Evolutionary conservation across 2,797 vertebrate species (phyloP).

Genomic region (Sciurus vulgaris): DNA sequence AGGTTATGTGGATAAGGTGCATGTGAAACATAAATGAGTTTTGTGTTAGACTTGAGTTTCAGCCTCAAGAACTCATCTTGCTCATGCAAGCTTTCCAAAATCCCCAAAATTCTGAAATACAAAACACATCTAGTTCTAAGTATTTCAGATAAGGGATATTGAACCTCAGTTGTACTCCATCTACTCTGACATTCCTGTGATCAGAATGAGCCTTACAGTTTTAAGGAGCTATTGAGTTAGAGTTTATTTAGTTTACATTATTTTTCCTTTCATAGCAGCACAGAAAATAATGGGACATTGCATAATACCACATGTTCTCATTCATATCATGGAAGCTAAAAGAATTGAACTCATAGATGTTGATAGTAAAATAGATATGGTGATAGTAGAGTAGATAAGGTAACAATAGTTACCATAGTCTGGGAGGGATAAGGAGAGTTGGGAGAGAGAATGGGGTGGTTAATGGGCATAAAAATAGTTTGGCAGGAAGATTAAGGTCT

Average conservation of each 20-base stretch:
- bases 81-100: not conserved
- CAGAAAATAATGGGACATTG: not conserved
- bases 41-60: not conserved
- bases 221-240: not conserved
- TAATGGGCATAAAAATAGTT: not conserved
- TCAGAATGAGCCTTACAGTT: not conserved
- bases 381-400: too few species aligned
- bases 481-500: not conserved
- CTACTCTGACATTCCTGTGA: not conserved
- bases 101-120: not conserved
- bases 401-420: not conserved
- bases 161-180: not conserved
- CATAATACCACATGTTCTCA: not conserved
- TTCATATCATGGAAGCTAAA: not conserved
- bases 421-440: not conserved
- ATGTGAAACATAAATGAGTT: not conserved
- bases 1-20: not conserved
- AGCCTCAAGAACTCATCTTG: not conserved
- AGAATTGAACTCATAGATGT: not conserved
- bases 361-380: not conserved
- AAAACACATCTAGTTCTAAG: not conserved
- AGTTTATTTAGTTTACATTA: not conserved
- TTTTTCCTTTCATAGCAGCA: not conserved
- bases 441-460: not conserved
- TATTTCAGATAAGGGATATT: not conserved